These are phyloP conservation scores for Drosophila parabipectinata DNA, from an alignment of 1,140 invertebrate species.

Conservation along the genomic window DNA sequence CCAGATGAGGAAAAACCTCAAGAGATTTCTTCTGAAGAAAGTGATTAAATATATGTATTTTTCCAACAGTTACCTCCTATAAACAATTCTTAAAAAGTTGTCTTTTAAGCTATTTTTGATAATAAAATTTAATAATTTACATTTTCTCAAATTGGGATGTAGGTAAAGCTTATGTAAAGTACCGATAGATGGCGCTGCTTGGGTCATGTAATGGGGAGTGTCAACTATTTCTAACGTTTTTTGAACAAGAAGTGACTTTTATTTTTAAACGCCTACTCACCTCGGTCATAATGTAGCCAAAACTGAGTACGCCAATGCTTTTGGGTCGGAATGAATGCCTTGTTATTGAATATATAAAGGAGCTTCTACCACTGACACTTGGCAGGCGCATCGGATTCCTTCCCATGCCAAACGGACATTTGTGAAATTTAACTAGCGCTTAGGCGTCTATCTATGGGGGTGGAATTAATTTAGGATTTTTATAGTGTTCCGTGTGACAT, in stretches of 20 bases:
- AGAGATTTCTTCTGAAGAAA: conserved; percentile 62
- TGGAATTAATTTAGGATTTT: conserved; percentile 13
- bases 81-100: background rate
- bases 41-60: conserved; percentile 38
- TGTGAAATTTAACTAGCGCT: background rate
- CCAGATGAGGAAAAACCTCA: conserved; percentile 11
- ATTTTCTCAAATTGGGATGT: background rate
- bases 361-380: conserved; percentile 31
- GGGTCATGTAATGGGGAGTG: background rate
- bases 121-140: background rate
- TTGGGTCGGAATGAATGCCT: background rate
- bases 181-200: background rate
- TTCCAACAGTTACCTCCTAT: background rate
- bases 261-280: conserved; percentile 11
- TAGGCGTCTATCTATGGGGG: background rate
- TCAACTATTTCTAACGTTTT: background rate
- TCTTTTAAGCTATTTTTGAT: background rate
- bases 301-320: conserved; percentile 19
- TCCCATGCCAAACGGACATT: conserved; percentile 16
- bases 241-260: background rate
- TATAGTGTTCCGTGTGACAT: conserved; percentile 2
- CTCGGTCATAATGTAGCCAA: conserved; percentile 27
- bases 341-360: conserved; percentile 19
- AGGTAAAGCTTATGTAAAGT: background rate
- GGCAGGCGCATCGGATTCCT: conserved; percentile 24